Conservation (phyloP, 1,140 invertebrate species). For the Papilio machaon region DNA sequence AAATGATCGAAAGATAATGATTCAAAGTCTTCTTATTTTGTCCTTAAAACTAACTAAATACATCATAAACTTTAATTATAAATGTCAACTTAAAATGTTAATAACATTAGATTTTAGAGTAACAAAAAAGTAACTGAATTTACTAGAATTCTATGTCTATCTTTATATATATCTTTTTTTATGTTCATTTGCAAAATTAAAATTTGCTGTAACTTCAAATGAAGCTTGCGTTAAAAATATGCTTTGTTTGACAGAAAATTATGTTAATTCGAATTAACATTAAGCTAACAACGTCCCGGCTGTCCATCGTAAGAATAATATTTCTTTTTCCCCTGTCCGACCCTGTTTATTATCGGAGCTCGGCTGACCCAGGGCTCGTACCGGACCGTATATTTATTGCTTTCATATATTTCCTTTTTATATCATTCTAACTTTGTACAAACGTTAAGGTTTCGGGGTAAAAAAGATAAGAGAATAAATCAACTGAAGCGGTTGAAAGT, state of each 20-base stretch:
- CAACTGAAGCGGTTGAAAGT: conserved; percentile 12
- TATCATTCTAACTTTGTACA: conserved; percentile 20
- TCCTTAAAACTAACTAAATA: too few species aligned
- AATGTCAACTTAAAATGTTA: background rate
- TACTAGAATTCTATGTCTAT: background rate
- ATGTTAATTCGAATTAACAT: conserved; percentile 20
- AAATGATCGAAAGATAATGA: too few species aligned
- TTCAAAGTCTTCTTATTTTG: too few species aligned
- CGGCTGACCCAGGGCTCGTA: background rate
- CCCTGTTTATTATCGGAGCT: conserved; percentile 19
- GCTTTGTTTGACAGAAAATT: conserved; percentile 16
- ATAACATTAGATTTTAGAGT: background rate
- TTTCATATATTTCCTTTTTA: conserved; percentile 23
- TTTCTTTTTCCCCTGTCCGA: conserved; percentile 23
- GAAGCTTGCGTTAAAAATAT: conserved; percentile 19
- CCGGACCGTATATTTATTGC: conserved; percentile 6
- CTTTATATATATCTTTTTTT: too few species aligned
- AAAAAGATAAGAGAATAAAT: conserved; percentile 20
- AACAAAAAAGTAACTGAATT: background rate
- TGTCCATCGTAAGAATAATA: conserved; percentile 24
- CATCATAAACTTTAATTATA: background rate
- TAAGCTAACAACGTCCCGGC: conserved; percentile 7
- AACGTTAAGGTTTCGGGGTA: conserved; percentile 23
- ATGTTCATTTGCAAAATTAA: background rate
- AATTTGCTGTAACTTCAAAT: background rate